A percentile compares a stretch with the other conserved stretches of the same genome.
Conservation (phyloP, 2,888 invertebrate species). For the Hydrotaea cyrtoneurina region DNA sequence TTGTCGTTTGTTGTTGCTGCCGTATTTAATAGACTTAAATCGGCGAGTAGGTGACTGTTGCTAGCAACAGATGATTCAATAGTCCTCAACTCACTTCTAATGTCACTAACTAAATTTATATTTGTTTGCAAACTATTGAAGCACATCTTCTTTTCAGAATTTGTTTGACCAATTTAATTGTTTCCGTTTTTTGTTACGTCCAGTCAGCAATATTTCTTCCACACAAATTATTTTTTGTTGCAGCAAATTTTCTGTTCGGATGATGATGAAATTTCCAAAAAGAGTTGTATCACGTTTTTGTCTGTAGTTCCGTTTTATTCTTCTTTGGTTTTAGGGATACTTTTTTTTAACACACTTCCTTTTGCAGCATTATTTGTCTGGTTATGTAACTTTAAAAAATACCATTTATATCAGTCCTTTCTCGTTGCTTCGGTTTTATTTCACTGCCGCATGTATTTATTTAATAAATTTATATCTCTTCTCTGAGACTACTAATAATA, state of each 20-base stretch:
- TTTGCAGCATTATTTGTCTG: slow-evolving; percentile 38
- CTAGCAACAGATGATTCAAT: slow-evolving; percentile 56
- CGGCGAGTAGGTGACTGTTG: slow-evolving; percentile 41
- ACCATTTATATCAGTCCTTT: background rate
- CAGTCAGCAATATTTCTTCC: slow-evolving; percentile 27
- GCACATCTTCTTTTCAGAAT: slow-evolving; percentile 60
- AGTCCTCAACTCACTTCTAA: slow-evolving; percentile 57
- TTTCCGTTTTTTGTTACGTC: slow-evolving; percentile 16
- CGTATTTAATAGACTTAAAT: slow-evolving; percentile 62
- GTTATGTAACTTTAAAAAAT: slow-evolving; percentile 63
- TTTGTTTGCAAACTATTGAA: slow-evolving; percentile 42
- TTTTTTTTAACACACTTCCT: slow-evolving; percentile 29
- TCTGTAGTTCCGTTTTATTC: slow-evolving; percentile 34
- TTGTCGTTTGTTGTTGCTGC: slow-evolving; percentile 64
- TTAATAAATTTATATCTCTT: background rate
- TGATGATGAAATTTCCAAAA: slow-evolving; percentile 62
- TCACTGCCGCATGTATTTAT: background rate
- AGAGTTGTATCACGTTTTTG: slow-evolving; percentile 59
- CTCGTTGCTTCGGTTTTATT: background rate
- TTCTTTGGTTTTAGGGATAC: slow-evolving; percentile 14
- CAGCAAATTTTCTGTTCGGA: slow-evolving; percentile 7
- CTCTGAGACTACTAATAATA: background rate
- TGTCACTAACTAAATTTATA: slow-evolving; percentile 45
- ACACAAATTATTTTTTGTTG: background rate
- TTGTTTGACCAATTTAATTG: slow-evolving; percentile 14